Base-by-base conservation (phyloP, 2,888 invertebrate species). In the Limnephilus rhombicus region DNA sequence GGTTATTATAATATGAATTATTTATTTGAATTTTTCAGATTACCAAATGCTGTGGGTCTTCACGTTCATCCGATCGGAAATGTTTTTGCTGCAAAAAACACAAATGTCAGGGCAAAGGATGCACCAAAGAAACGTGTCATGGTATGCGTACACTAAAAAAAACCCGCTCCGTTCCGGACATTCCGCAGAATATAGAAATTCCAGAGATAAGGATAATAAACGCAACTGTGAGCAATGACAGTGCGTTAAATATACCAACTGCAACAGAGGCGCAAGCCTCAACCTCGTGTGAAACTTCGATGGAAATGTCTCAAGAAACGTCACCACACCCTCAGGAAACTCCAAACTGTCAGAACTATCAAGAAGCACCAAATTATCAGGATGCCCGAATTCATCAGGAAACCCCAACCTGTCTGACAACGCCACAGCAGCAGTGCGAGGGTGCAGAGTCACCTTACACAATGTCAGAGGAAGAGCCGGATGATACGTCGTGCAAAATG, bases 191-290 rank as follows among this genome's bases (percentile, higher is more conserved):
- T 83, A 24, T 37, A 41, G 9, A 83, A 83, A 83, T 83, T 3
- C 83, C 83, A 31, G 83, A 83, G 83, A 34, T 83, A 37, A 83
- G 83, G 37, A 34, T 83, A 24, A 34, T 83, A 24, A 83, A 34
- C 7, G 24, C 83, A 11, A 18, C 37, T 18, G 37, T 83, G 83
- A 83, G 83, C 24, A 41, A 37, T 9, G 68, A 24, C 68, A 68
- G n/a, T 68, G 68, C 68, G n/a, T 68, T 24, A 68, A 68, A 68
- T 68, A 68, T 68, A 68, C 68, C 68, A 68, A 24, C 68, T 9
- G 9, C 68, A 24, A 68, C 68, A 24, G 68, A 68, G 68, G 24
- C 68, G 24, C 68, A 24, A 68, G 68, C 24, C 68, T 68, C n/a
- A 68, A 68, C 68, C 68, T n/a, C 68, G 9, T 24, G 68, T 68